Evolutionary conservation across 2,888 invertebrate species (phyloP), one percentile per base, ranked within the genome.

Genomic region (Calameuta idolon): DNA sequence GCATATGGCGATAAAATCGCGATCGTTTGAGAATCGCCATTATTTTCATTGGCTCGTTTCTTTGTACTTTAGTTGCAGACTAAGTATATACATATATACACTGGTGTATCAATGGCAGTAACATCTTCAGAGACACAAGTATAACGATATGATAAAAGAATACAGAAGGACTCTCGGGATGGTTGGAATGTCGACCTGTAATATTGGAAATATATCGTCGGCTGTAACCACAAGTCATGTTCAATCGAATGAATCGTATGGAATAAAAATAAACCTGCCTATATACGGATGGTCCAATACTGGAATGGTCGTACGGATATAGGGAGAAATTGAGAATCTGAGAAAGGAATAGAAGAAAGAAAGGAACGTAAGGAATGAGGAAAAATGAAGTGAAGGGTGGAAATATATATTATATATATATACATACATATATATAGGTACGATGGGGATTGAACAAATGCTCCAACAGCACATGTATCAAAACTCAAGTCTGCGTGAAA

Each of bases 201-300:
- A 90, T 89, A 89, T 89, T 84, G 85, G 84, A 86, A 87, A 90
- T 89, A 89, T 89, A 89, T 87, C 82, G 86, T 83, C 79, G 76
- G 81, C 84, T 87, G 85, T 88, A 88, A 89, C 88, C 87, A 87
- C 90, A 86, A 90, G 89, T 89, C 89, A 88, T 88, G 89, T 87
- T 88, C 90, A 87, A 90, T 89, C 89, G 89, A 88, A 89, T 85
- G 89, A 89, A 89, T 87, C 87, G 86, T 84, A 87, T 83, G 86
- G 86, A 90, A 88, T 87, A 89, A 89, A 89, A 89, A 88, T 89
- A 89, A 87, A 88, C 85, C 85, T 84, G 84, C 80, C 82, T 85
- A 80, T 78, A 80, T 31, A 71, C 15, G 71, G 5, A 55, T 15
- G 71, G 71, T 71, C 33, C 71, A 71, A 71, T 71, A 71, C 71